These are phyloP conservation scores for Apantesis nais DNA, from an alignment of 2,888 invertebrate genomes.

Conservation along the genomic window DNA sequence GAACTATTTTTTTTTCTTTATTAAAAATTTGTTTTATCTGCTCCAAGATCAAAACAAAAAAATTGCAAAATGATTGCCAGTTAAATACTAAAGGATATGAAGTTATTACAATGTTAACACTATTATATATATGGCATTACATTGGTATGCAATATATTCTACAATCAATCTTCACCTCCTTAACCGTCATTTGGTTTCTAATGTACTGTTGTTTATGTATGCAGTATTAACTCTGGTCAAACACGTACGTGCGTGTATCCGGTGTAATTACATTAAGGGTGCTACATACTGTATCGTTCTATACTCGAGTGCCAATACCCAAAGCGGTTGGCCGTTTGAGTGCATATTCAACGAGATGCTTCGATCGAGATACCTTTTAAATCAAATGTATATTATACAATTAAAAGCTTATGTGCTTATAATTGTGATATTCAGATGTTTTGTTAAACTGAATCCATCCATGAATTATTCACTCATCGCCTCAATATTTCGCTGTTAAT, in stretches of 20 bases:
- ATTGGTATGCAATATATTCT: not conserved
- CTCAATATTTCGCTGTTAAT: constrained; percentile 10
- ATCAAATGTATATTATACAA: constrained; percentile 23
- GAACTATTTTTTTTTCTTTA: not conserved
- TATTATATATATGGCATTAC: not conserved
- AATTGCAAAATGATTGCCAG: no score
- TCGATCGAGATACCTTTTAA: constrained; percentile 19
- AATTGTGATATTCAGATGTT: constrained; percentile 7
- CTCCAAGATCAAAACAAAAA: no score
- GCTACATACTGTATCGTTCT: constrained; percentile 61
- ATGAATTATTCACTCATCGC: constrained; percentile 9
- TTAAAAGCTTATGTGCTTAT: constrained; percentile 35
- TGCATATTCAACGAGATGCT: constrained; percentile 69
- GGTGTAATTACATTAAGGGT: constrained; percentile 69
- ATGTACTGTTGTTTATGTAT: constrained; percentile 47
- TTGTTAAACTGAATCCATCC: constrained; percentile 6
- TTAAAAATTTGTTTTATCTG: not conserved
- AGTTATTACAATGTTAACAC: not conserved
- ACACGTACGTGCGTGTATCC: constrained; percentile 45
- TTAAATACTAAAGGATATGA: not conserved
- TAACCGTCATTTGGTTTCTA: constrained; percentile 41
- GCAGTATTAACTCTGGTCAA: constrained; percentile 32
- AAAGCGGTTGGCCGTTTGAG: constrained; percentile 60
- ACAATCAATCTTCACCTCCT: constrained; percentile 8
- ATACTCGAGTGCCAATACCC: constrained; percentile 63